These are phyloP conservation scores for Scomber japonicus DNA, from an alignment of 2,113 vertebrate species.

Conservation along the genomic window DNA sequence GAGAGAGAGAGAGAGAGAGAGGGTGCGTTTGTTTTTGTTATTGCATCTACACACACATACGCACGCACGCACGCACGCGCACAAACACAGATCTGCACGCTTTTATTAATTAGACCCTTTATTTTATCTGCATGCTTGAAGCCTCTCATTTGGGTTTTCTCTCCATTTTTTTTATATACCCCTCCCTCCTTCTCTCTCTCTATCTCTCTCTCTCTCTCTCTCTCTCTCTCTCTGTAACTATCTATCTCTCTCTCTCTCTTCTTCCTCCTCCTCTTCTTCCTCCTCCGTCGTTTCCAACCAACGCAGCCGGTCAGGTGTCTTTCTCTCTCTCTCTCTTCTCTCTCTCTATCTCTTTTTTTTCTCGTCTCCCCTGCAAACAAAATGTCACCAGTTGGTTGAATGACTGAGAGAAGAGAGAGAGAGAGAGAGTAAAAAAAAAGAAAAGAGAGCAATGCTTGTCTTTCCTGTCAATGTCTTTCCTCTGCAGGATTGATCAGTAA, in stretches of 20 bases:
- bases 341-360: not conserved
- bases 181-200: too few species aligned
- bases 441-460: conserved; percentile 35
- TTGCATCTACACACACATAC: conserved; percentile 4
- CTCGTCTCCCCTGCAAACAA: conserved; percentile 24
- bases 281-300: too few species aligned
- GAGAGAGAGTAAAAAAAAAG: not conserved
- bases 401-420: not conserved
- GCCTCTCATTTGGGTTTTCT: too few species aligned
- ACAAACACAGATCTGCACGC: conserved; percentile 9
- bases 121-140: not conserved
- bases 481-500: too few species aligned
- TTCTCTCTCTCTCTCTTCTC: too few species aligned
- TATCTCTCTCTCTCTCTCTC: too few species aligned
- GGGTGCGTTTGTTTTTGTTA: conserved; percentile 60
- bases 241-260: too few species aligned
- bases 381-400: conserved; percentile 57
- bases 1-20: not conserved
- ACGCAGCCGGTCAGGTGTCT: too few species aligned
- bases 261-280: too few species aligned
- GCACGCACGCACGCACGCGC: not conserved
- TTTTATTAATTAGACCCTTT: not conserved
- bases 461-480: too few species aligned
- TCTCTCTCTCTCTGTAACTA: too few species aligned
- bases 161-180: not conserved